Evolutionary conservation across 2,113 vertebrate genomes (phyloP).

Genomic region (Chrysemys picta): DNA sequence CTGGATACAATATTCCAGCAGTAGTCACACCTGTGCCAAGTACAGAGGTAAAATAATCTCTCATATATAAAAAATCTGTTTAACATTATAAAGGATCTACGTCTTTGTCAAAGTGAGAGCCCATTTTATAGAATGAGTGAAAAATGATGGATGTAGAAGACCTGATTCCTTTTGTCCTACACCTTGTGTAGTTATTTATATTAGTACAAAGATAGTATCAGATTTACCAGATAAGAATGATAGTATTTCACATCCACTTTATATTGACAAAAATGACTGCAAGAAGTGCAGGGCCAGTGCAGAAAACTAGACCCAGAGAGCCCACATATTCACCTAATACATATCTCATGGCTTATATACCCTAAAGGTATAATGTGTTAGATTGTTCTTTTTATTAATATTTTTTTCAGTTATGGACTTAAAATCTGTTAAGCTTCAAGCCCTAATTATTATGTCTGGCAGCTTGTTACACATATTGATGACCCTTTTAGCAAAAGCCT

Average conservation of each 20-base stretch:
- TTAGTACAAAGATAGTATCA: neutral
- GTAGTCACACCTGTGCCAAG: too few species aligned
- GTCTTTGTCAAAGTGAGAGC: fast-evolving
- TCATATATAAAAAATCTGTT: too few species aligned
- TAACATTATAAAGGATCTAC: neutral
- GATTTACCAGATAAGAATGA: neutral
- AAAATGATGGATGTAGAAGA: fast-evolving
- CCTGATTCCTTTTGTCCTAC: neutral
- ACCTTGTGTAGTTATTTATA: neutral
- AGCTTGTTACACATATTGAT: neutral
- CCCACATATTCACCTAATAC: neutral
- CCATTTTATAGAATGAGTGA: fast-evolving
- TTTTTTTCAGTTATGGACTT: neutral
- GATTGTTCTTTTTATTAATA: neutral
- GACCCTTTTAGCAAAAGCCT: neutral
- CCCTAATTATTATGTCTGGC: neutral
- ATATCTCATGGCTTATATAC: neutral
- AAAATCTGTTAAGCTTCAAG: neutral
- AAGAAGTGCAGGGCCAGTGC: neutral
- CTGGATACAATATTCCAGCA: too few species aligned
- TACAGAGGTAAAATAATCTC: too few species aligned
- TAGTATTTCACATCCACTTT: neutral
- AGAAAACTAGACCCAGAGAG: neutral
- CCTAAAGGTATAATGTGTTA: fast-evolving
- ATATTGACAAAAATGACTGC: neutral